Evolutionary conservation across 1,140 invertebrate species (phyloP).

Genomic region (Atopsyche davidsoni): DNA sequence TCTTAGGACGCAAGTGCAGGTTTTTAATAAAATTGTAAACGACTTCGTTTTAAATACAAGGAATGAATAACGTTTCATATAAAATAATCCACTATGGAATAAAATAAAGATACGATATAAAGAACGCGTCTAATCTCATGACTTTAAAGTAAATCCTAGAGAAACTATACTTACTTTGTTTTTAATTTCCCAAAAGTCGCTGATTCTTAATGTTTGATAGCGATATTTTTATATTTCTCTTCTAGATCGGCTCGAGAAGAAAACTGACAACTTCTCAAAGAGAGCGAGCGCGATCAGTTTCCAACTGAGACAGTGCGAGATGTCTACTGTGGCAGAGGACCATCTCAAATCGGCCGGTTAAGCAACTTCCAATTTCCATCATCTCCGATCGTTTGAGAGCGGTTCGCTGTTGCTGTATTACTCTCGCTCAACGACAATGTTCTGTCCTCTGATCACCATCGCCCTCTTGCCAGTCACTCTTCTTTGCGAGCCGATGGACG

Average conservation of each 20-base stretch:
- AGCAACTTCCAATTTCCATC: slow-evolving; percentile 31
- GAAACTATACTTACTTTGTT: slow-evolving; percentile 6
- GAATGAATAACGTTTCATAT: neutral
- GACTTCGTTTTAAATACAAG: neutral
- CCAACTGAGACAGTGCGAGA: neutral
- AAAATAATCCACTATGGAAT: neutral
- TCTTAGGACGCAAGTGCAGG: too few species aligned
- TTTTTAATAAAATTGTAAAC: too few species aligned
- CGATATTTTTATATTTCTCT: slow-evolving; percentile 7
- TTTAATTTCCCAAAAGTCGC: slow-evolving; percentile 15
- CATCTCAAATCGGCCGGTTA: slow-evolving; percentile 14
- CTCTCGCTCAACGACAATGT: neutral
- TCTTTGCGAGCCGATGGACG: neutral
- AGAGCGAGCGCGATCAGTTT: neutral
- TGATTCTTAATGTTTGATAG: slow-evolving; percentile 22
- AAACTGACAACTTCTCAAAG: neutral
- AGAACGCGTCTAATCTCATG: slow-evolving; percentile 15
- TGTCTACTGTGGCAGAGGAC: neutral
- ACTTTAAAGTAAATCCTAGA: slow-evolving; percentile 10
- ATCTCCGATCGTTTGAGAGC: slow-evolving; percentile 15
- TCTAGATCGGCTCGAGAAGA: too few species aligned
- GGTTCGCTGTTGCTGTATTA: slow-evolving; percentile 2
- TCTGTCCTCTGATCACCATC: neutral
- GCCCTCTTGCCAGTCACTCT: neutral
- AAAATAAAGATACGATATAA: slow-evolving; percentile 1